These are phyloP conservation scores for Trachops cirrhosus DNA, from an alignment of 2,797 vertebrate species.

Conservation along the genomic window DNA sequence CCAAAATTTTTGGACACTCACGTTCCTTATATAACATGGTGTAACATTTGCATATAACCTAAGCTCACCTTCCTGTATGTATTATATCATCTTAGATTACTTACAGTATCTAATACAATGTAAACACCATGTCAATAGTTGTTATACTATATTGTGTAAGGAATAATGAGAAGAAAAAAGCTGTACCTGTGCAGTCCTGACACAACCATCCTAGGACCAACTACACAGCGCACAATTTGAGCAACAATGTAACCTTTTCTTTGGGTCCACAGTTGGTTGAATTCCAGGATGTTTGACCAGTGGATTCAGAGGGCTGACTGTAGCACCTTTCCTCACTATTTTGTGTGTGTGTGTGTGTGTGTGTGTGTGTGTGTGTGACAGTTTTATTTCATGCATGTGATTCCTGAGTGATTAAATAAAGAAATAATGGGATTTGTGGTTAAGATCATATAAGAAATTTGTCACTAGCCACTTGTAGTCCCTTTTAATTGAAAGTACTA, in stretches of 20 bases:
- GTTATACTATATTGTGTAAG: background rate
- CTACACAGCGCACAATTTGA: background rate
- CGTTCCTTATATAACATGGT: background rate
- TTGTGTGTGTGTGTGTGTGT: background rate
- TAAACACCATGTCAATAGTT: background rate
- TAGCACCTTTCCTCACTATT: background rate
- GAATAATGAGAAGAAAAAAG: background rate
- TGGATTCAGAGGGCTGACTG: background rate
- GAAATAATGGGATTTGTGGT: background rate
- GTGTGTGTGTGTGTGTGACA: background rate
- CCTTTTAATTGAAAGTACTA: background rate
- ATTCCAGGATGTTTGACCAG: background rate
- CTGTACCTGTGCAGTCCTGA: background rate
- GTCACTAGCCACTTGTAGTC: background rate
- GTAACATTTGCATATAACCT: background rate
- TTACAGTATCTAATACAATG: background rate
- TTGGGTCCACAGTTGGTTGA: background rate
- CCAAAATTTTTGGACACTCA: background rate
- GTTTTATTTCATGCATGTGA: background rate
- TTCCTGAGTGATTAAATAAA: background rate
- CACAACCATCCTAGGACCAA: background rate
- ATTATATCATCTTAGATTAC: background rate
- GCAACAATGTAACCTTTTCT: background rate
- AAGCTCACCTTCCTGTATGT: background rate
- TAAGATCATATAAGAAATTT: background rate